Base-by-base conservation (phyloP, 2,113 vertebrate species). In the Nerophis lumbriciformis region DNA sequence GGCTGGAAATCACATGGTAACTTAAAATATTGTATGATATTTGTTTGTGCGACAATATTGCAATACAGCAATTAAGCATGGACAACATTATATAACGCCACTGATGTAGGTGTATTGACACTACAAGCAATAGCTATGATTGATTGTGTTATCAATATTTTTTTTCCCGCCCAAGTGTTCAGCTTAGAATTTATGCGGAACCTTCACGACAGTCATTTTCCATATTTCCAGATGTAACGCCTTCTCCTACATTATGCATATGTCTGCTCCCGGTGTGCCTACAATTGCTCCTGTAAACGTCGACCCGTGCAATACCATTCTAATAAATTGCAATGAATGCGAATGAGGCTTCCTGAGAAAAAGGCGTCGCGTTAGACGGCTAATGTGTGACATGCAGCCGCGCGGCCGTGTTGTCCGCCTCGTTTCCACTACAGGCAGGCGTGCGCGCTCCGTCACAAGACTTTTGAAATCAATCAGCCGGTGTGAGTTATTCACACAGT, bases 401-500 rank as follows among this genome's bases (percentile, higher is more conserved):
- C 77, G 59, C 65, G 78, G 63, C 74, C 79, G 73, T 66, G 75
- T 72, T 80, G 81, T 82, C 72, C 76, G 66, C 69, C 56, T 66
- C 79, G 75, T 45, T 45, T 45, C 42, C 55, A 21, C 39, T 16
- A 21, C 55, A 65, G 37, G 65, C 63, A 63, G 55, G 65, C 63
- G 56, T 69, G 66, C 54, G 65, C 78, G 78, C 69, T 77, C 76
- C 85, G 83, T 88, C 77, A 80, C 71, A 55, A 67, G 84, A 85
- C 81, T 88, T 90, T 88, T 83, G 76, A 85, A 89, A 89, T 90
- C 88, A 88, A 90, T 90, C 89, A 86, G 77, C 59, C 56, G 2
- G 50, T 65, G 58, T 75, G 79, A 86, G 79, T 83, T 83, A 87
- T 84, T 87, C 82, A 79, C 82, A 78, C 81, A 81, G 84, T 83